These are phyloP conservation scores for Gobio occitaniae DNA, from an alignment of 2,797 vertebrate species.

Conservation along the genomic window DNA sequence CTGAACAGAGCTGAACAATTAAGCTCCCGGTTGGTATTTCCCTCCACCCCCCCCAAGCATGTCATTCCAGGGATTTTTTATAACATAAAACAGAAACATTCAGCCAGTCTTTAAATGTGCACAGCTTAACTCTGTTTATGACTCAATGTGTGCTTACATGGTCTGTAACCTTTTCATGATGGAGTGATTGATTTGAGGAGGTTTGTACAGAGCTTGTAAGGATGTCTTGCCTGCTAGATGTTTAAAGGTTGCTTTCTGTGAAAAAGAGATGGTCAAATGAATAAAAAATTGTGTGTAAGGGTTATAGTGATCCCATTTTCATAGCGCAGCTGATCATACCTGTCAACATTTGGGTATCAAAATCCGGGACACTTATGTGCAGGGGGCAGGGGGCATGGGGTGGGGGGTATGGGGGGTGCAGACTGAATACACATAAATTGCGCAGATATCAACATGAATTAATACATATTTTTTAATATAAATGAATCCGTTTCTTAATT, in stretches of 20 bases:
- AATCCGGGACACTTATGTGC: too few species aligned
- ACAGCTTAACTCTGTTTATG: slow-evolving; percentile 48
- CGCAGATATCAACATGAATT: too few species aligned
- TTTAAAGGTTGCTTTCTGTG: not conserved
- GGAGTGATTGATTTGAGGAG: slow-evolving; percentile 39
- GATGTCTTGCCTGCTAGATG: slow-evolving; percentile 39
- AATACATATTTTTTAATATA: too few species aligned
- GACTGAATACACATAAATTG: too few species aligned
- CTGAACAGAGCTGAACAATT: slow-evolving; percentile 44
- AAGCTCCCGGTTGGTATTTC: slow-evolving; percentile 30
- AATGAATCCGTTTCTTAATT: too few species aligned
- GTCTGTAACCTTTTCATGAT: slow-evolving; percentile 28
- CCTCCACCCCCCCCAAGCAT: not conserved
- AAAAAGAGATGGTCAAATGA: not conserved
- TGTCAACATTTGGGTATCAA: too few species aligned
- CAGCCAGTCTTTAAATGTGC: slow-evolving; percentile 43
- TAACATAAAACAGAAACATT: slow-evolving; percentile 26
- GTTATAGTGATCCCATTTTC: too few species aligned
- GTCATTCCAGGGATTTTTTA: not conserved
- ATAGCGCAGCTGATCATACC: too few species aligned
- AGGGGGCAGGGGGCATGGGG: too few species aligned
- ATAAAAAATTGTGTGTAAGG: not conserved
- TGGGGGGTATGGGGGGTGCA: too few species aligned
- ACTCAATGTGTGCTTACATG: slow-evolving; percentile 31
- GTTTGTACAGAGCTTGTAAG: slow-evolving; percentile 7